phyloP scores from a whole-genome alignment of 2,888 invertebrate genomes.

The Chalcis sispes region DNA sequence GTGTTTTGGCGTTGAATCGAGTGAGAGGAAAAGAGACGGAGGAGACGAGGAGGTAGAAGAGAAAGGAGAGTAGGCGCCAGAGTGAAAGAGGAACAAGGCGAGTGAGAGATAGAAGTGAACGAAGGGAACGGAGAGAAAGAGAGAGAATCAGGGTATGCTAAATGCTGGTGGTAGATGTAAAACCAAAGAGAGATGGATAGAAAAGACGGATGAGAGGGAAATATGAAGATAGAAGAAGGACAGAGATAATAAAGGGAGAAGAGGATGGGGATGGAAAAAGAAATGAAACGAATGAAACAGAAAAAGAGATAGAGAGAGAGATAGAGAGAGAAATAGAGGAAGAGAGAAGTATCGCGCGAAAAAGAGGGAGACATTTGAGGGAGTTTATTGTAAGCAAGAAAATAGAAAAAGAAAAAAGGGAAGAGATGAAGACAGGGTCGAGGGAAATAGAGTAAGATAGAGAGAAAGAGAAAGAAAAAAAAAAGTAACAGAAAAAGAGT shows the following conservation, averaged over 20 bases:
- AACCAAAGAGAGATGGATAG: neutral
- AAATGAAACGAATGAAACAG: slow-evolving; percentile 20
- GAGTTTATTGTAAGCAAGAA: slow-evolving; percentile 40
- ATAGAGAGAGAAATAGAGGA: slow-evolving; percentile 11
- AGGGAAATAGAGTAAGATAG: neutral
- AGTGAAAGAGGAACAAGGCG: slow-evolving; percentile 46
- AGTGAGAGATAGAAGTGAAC: slow-evolving; percentile 1
- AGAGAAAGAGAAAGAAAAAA: slow-evolving; percentile 18
- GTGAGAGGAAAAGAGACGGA: slow-evolving; percentile 27
- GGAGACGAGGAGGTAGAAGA: neutral
- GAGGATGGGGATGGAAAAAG: neutral
- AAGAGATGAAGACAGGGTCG: neutral
- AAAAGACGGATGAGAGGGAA: neutral
- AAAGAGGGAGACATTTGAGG: slow-evolving; percentile 29
- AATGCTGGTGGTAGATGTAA: neutral
- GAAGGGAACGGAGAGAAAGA: neutral
- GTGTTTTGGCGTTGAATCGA: slow-evolving; percentile 35
- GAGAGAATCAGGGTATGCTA: slow-evolving; percentile 4
- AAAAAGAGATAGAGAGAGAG: slow-evolving; percentile 35
- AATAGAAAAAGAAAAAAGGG: slow-evolving; percentile 13
- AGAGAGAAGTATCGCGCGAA: neutral
- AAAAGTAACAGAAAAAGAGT: slow-evolving; percentile 11
- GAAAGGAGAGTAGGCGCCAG: neutral
- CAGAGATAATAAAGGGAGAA: neutral
- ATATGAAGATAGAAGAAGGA: neutral